These are phyloP conservation scores for Ceryle rudis DNA, from an alignment of 2,797 vertebrate species.

Conservation along the genomic window DNA sequence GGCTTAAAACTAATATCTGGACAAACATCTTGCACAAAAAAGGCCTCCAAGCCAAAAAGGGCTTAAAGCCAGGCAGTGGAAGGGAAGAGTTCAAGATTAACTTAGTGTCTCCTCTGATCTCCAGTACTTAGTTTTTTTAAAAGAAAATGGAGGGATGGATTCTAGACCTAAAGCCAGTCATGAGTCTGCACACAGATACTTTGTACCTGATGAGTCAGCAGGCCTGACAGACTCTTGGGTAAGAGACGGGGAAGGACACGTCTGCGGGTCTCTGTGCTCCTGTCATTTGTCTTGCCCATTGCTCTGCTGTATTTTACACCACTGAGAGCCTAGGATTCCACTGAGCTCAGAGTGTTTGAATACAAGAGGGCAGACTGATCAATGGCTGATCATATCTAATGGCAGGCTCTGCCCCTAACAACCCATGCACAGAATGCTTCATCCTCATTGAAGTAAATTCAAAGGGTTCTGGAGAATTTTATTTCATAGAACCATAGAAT, in stretches of 20 bases:
- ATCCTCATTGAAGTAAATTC: not conserved
- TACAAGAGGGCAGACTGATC: not conserved
- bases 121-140: not conserved
- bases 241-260: not conserved
- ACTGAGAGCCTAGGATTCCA: not conserved
- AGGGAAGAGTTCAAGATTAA: not conserved
- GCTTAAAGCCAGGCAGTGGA: not conserved
- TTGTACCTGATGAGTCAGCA: not conserved
- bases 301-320: not conserved
- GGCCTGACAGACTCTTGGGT: not conserved
- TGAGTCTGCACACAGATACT: not conserved
- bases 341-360: not conserved
- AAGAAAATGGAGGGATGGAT: not conserved
- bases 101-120: not conserved
- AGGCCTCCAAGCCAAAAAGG: not conserved
- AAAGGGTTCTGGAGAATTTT: not conserved
- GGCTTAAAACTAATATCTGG: constrained; percentile 36
- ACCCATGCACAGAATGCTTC: not conserved
- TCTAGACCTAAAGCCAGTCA: not conserved
- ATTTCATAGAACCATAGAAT: not conserved
- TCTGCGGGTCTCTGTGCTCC: not conserved
- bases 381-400: not conserved
- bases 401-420: not conserved
- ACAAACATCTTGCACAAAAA: not conserved
- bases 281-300: not conserved